phyloP scores from a whole-genome alignment of 2,888 invertebrate species.

The Pardosa pseudoannulata region DNA sequence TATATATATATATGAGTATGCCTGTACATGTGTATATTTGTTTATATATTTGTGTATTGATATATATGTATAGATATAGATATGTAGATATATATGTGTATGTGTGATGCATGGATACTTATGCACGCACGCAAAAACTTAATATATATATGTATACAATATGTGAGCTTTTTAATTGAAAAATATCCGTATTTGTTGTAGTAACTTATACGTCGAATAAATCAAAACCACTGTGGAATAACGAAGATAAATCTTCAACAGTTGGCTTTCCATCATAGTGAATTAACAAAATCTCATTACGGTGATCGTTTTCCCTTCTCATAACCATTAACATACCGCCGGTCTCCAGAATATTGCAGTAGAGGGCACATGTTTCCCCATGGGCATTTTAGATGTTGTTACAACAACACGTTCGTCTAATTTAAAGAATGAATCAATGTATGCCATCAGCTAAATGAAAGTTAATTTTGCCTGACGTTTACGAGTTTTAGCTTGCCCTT shows the following conservation, averaged over 20 bases:
- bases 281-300: constrained; percentile 6
- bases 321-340: background rate
- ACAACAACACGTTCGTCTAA: background rate
- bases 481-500: too few relatives aligned
- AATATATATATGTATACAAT: too few relatives aligned
- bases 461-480: background rate
- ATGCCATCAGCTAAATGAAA: background rate
- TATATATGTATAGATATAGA: background rate
- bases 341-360: background rate
- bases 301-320: background rate
- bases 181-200: too few relatives aligned
- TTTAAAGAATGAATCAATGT: background rate
- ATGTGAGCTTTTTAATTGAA: too few relatives aligned
- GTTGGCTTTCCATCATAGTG: background rate
- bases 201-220: background rate
- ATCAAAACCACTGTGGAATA: background rate
- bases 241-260: background rate
- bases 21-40: too few relatives aligned
- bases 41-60: constrained; percentile 3
- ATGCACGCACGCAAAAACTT: too few relatives aligned
- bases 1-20: too few relatives aligned
- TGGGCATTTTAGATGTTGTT: background rate
- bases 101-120: too few relatives aligned
- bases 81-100: too few relatives aligned
- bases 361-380: background rate